phyloP scores from a whole-genome alignment of 2,797 vertebrate genomes.

The Aldrovandia affinis region DNA sequence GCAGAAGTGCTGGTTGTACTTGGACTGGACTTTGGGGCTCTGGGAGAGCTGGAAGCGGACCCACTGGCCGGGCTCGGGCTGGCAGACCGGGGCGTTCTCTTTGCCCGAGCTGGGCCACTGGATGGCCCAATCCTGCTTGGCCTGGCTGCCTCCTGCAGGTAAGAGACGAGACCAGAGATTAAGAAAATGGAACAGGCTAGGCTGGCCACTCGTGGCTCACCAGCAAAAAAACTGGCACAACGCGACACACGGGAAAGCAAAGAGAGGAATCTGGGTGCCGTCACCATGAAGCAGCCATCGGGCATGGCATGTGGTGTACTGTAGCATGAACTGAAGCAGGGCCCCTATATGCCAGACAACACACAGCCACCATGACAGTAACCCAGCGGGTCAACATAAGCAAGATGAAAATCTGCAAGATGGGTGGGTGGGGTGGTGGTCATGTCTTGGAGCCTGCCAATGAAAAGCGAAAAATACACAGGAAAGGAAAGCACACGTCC shows the following conservation, averaged over 20 bases:
- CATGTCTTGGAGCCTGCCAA: background rate
- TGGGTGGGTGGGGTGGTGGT: background rate
- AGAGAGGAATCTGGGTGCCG: background rate
- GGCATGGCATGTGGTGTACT: background rate
- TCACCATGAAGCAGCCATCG: background rate
- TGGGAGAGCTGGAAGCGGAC: constrained; percentile 85
- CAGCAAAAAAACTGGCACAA: background rate
- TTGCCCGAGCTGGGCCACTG: constrained; percentile 92
- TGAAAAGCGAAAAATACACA: background rate
- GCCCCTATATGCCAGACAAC: background rate
- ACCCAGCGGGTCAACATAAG: background rate
- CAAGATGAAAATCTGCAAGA: constrained; percentile 24
- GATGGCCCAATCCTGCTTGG: constrained; percentile 96
- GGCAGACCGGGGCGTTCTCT: constrained; percentile 86
- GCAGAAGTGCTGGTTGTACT: constrained; percentile 86
- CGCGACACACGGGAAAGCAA: background rate
- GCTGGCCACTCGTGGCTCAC: background rate
- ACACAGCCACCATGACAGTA: background rate
- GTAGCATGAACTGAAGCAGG: background rate
- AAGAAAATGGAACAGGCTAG: constrained; percentile 13
- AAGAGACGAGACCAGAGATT: constrained; percentile 30
- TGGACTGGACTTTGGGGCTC: constrained; percentile 87
- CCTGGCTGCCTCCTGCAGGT: constrained; percentile 81
- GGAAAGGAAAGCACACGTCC: constrained; percentile 29
- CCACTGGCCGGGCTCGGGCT: constrained; percentile 83